Evolutionary conservation across 2,797 vertebrate genomes (phyloP).

Genomic region (Neoniphon sammara): DNA sequence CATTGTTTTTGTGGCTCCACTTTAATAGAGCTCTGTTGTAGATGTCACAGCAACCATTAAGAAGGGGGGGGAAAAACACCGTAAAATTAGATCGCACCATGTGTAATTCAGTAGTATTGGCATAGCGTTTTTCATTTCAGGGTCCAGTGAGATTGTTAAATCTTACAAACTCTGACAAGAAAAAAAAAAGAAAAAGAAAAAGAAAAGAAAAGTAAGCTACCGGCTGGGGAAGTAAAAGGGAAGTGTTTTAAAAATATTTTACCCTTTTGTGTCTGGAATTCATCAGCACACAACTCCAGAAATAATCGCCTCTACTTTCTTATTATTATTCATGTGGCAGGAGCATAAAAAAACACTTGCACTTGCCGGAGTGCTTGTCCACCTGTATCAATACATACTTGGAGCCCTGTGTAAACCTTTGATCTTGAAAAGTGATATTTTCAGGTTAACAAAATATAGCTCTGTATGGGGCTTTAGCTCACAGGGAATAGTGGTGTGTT

Average conservation of each 20-base stretch:
- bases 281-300: conserved; percentile 6
- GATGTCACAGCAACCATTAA: neutral
- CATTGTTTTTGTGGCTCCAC: conserved; percentile 6
- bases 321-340: conserved; percentile 33
- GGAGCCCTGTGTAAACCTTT: conserved; percentile 35
- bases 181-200: conserved; percentile 32
- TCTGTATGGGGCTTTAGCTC: conserved; percentile 40
- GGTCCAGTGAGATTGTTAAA: conserved; percentile 30
- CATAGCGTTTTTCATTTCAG: conserved; percentile 42
- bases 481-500: conserved; percentile 61
- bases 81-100: conserved; percentile 2
- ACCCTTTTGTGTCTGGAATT: conserved; percentile 30
- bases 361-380: conserved; percentile 23
- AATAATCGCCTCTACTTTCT: conserved; percentile 46
- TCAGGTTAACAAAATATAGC: conserved; percentile 59
- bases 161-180: conserved; percentile 29
- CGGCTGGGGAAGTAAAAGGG: conserved; percentile 12
- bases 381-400: conserved; percentile 69
- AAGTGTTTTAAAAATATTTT: conserved; percentile 36
- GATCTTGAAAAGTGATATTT: conserved; percentile 55
- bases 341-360: conserved; percentile 1
- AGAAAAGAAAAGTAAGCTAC: conserved; percentile 23
- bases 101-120: conserved; percentile 8
- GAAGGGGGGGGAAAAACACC: neutral
- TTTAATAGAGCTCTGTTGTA: conserved; percentile 15